Conservation (phyloP, 2,113 vertebrate genomes). For the Nothoprocta pentlandii region DNA sequence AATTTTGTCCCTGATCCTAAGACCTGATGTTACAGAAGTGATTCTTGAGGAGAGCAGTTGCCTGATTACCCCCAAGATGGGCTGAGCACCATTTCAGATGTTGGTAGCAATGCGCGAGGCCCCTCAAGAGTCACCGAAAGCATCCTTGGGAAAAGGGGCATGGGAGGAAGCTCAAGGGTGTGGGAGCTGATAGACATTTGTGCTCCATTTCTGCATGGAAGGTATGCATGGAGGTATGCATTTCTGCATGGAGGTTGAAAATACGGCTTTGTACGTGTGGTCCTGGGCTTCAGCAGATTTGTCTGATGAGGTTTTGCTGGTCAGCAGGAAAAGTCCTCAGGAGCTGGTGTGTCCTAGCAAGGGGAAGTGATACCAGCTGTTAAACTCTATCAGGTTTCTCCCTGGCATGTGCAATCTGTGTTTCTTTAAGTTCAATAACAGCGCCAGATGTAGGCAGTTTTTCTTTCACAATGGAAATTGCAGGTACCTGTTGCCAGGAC, state of each 20-base stretch:
- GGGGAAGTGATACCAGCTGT: not conserved
- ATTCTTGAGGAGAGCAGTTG: not conserved
- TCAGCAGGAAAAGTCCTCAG: not conserved
- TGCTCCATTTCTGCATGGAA: not conserved
- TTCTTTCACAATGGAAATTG: not conserved
- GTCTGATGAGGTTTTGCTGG: not conserved
- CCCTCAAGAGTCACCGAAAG: not conserved
- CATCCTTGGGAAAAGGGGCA: not conserved
- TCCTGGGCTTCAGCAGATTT: not conserved
- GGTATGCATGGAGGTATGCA: not conserved
- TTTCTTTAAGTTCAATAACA: not conserved
- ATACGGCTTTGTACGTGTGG: fast-evolving
- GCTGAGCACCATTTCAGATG: not conserved
- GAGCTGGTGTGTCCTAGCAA: not conserved
- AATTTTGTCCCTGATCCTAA: not conserved
- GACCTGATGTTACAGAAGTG: too few species aligned
- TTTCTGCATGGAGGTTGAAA: not conserved
- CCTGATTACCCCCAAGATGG: not conserved
- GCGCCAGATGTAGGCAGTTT: not conserved
- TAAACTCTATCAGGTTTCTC: fast-evolving
- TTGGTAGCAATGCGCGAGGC: not conserved
- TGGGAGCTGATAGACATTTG: too few species aligned
- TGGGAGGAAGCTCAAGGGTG: not conserved
- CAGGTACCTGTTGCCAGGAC: slow-evolving; percentile 28
- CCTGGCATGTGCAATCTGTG: not conserved